Base-by-base conservation (phyloP, 2,113 vertebrate species). In the Gasterosteus nipponicus region DNA sequence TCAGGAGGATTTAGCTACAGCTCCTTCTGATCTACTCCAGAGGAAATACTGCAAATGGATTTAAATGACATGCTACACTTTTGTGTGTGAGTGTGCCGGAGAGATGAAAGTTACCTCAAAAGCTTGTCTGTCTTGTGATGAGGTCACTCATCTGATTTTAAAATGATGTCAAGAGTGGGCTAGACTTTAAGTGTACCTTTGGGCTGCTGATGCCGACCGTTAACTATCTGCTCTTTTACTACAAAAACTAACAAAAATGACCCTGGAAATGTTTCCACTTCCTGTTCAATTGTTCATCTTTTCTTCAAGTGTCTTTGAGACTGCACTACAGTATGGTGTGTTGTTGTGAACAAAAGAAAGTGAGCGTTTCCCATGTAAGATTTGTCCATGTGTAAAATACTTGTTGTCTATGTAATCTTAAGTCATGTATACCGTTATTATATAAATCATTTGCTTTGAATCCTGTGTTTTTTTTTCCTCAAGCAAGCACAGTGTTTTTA, bases 141-240 rank as follows among this genome's bases (percentile, higher is more conserved):
- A 82, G 78, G 75, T 80, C 11, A 1, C 80, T 88, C 76, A 76
- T 91, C 86, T 65, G 82, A 89, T 87, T 62, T 84, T 70, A 82
- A 91, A 93, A 93, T 92, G 92, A 95, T 94, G 93, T 94, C 93
- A 95, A 82, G 73, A 73, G 53, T 59, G 57, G 76, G 71, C 16
- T 69, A 54, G 39, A 69, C 72, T 81, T 72, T 73, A 68, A 69
- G 54, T 82, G 86, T 86, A 82, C 63, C 72, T 78, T 65, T 82
- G 72, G 69, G 81, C 75, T 74, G 67, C 67, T 86, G 69, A 88
- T 64, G 53, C 63, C 67, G 76, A 77, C 63, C 59, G 80, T 87
- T 85, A 75, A 82, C 70, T 72, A 75, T 76, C 75, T 29, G 38
- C 67, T 81, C 81, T 87, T 88, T 85, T 88, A 89, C 51, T 82